These are phyloP conservation scores for Hippocampus mohnikei DNA, from an alignment of 2,113 vertebrate genomes.

Conservation along the genomic window DNA sequence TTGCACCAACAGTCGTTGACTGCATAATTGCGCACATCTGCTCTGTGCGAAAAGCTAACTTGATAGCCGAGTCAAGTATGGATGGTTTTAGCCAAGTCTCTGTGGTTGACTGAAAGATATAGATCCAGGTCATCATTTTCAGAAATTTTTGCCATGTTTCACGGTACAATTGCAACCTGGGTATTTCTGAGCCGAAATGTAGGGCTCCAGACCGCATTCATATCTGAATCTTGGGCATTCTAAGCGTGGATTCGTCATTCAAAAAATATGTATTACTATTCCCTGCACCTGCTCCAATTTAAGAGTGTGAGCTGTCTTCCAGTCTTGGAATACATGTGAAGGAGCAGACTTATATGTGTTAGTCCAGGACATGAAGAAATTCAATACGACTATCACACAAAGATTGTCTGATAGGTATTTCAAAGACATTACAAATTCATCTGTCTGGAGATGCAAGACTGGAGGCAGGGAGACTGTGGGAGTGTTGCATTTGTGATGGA, in stretches of 20 bases:
- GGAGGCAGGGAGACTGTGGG: slow-evolving; percentile 17
- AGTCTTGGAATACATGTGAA: neutral
- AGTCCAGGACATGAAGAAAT: slow-evolving; percentile 24
- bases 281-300: neutral
- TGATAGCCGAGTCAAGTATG: neutral
- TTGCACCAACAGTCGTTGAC: too few species aligned
- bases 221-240: too few species aligned
- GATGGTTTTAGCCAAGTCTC: neutral
- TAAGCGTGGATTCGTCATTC: neutral
- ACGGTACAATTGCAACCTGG: too few species aligned
- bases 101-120: too few species aligned
- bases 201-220: too few species aligned
- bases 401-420: slow-evolving; percentile 55
- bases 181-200: too few species aligned
- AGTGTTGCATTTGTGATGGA: slow-evolving; percentile 30
- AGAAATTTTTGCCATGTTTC: too few species aligned
- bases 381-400: slow-evolving; percentile 48
- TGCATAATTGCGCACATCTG: too few species aligned
- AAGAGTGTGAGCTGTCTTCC: neutral
- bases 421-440: slow-evolving; percentile 58
- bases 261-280: neutral
- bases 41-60: neutral
- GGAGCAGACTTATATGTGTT: neutral
- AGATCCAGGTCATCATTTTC: too few species aligned
- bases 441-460: slow-evolving; percentile 35